Evolutionary conservation across 2,797 vertebrate genomes (phyloP).

Genomic region (Rallus crepitans): DNA sequence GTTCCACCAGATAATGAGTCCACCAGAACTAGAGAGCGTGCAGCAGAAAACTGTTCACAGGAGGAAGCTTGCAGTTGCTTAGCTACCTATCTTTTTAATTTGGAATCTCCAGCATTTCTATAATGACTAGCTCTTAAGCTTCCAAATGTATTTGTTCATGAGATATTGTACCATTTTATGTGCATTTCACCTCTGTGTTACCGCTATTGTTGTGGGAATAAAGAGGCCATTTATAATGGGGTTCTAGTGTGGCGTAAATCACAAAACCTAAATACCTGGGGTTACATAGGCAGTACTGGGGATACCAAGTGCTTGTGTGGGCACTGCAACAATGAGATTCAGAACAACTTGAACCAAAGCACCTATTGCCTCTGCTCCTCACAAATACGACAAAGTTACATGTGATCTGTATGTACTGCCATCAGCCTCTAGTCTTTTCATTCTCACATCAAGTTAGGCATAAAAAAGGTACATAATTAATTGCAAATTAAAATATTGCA

Average conservation of each 20-base stretch:
- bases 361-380: not conserved
- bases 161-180: not conserved
- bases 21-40: constrained; percentile 31
- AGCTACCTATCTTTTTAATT: constrained; percentile 76
- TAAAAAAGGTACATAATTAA: not conserved
- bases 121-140: constrained; percentile 59
- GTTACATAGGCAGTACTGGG: not conserved
- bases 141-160: constrained; percentile 57
- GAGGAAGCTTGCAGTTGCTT: constrained; percentile 73
- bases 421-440: not conserved
- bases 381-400: not conserved
- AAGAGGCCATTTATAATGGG: constrained; percentile 5
- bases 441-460: not conserved
- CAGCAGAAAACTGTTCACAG: constrained; percentile 52
- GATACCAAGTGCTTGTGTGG: not conserved
- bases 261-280: not conserved
- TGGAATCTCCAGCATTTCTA: constrained; percentile 62
- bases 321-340: not conserved
- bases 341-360: not conserved
- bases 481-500: not conserved
- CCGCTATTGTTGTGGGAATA: not conserved
- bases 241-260: not conserved
- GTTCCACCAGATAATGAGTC: constrained; percentile 68
- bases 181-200: constrained; percentile 46
- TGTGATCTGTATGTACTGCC: not conserved